Base-by-base conservation (phyloP, 1,140 invertebrate genomes). In the Caenorhabditis briggsae region DNA sequence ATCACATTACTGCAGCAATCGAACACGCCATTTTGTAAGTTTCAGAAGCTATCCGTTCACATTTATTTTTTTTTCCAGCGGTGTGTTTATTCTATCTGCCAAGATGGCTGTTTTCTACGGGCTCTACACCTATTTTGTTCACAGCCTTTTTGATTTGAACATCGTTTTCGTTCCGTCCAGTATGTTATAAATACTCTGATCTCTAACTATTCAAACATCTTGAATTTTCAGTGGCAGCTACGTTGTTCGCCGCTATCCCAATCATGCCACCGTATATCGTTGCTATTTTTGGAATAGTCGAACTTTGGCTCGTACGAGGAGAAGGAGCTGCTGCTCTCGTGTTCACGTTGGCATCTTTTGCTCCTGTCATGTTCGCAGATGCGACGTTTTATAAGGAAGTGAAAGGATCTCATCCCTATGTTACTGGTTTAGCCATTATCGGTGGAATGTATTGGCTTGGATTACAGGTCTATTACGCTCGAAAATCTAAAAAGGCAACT, bases 381-480 rank as follows among this genome's bases (percentile, higher is more conserved):
- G 96, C 96, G 5, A 95, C 96, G 18, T 97, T 99, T 89, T 98
- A 99, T 91, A 95, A 95, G 83, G 97, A 99, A 94, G 97, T 99
- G 61, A 97, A 98, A 85, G 96, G 96, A 14, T 96, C 97, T 41
- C 97, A 99, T 94, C 97, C 98, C 0, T 99, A 99, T 93, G 94
- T 99, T 46, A 99, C 97, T n/a, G 97, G 97, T 48, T 93, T 99
- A 50, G 96, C 97, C 0, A 97, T 99, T 90, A 97, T 97, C 12
- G 97, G 98, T n/a, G 98, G 98, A 55, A 96, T 99, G 88, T 97
- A 98, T 92, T 98, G 96, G 94, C 94, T 98, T 83, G 98, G 98
- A 0, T 95, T 97, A 61, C 96, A 99, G 84, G 84, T 86, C 9
- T 6, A 9, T 46, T 46, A 5, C 23, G 23, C 46, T 23, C 6